A percentile compares a stretch with the other conserved stretches of the same genome.
phyloP scores from a whole-genome alignment of 2,797 vertebrate genomes.

The Pipistrellus pygmaeus region DNA sequence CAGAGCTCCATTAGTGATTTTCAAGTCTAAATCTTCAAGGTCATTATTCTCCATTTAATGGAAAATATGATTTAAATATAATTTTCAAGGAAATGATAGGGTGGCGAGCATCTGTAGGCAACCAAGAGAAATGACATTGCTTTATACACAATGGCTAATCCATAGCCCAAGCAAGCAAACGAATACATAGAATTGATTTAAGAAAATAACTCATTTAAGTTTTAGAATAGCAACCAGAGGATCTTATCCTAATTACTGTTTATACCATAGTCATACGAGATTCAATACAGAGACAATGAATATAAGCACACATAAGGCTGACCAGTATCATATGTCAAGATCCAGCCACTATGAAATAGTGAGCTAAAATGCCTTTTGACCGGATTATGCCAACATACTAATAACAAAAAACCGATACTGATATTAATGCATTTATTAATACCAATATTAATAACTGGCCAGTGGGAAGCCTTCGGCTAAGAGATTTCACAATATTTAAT shows the following conservation, averaged over 20 bases:
- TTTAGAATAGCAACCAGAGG: not conserved
- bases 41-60: conserved; percentile 70
- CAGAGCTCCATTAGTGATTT: conserved; percentile 68
- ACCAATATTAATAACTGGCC: not conserved
- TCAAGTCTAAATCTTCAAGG: conserved; percentile 63
- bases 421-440: not conserved
- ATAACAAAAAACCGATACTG: not conserved
- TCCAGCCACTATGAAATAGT: not conserved
- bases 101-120: not conserved
- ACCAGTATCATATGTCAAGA: not conserved
- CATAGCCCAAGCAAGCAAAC: not conserved
- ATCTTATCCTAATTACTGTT: not conserved
- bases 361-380: not conserved
- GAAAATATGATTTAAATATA: conserved; percentile 69
- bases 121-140: not conserved
- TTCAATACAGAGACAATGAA: not conserved
- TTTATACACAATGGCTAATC: not conserved
- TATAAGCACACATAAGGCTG: not conserved
- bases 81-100: conserved; percentile 67
- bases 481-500: not conserved
- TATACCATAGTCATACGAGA: not conserved
- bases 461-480: not conserved
- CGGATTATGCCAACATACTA: not conserved
- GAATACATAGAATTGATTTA: not conserved
- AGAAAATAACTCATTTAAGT: conserved; percentile 8